phyloP scores from a whole-genome alignment of 2,888 invertebrate genomes.

The Micropterix aruncella region DNA sequence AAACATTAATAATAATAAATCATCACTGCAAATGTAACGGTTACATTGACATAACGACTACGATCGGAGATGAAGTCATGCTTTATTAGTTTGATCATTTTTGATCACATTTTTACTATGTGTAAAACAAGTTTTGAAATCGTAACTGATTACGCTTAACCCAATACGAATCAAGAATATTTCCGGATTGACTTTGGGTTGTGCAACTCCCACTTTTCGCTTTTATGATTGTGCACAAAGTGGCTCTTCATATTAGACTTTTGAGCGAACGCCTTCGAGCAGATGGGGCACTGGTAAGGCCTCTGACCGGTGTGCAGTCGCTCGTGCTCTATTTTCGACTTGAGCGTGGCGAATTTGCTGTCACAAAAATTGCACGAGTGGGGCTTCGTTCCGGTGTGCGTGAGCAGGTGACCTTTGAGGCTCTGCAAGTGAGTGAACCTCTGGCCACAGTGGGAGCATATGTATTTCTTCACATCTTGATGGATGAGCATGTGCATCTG shows the following conservation, averaged over 20 bases:
- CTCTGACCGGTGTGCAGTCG: constrained; percentile 11
- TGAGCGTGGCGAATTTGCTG: constrained; percentile 9
- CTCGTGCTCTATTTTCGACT: constrained; percentile 11
- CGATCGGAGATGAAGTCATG: too few species aligned
- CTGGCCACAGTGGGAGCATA: not conserved
- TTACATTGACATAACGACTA: too few species aligned
- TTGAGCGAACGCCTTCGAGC: constrained; percentile 10
- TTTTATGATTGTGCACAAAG: constrained; percentile 10
- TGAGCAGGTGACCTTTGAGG: constrained; percentile 9
- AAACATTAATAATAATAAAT: too few species aligned
- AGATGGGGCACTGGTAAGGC: constrained; percentile 10
- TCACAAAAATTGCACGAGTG: constrained; percentile 11
- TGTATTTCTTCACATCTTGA: not conserved
- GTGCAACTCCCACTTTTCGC: constrained; percentile 4
- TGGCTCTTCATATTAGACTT: constrained; percentile 12
- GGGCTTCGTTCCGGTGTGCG: constrained; percentile 10
- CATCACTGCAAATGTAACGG: too few species aligned
- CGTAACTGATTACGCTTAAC: too few species aligned
- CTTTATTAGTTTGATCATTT: too few species aligned
- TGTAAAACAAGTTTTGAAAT: too few species aligned
- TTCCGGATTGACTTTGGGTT: not conserved
- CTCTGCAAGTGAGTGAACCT: not conserved
- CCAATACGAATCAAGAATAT: not conserved
- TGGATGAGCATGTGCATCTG: not conserved
- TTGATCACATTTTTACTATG: too few species aligned